Conservation (phyloP, 2,888 invertebrate species). For the Entomobrya proxima region DNA sequence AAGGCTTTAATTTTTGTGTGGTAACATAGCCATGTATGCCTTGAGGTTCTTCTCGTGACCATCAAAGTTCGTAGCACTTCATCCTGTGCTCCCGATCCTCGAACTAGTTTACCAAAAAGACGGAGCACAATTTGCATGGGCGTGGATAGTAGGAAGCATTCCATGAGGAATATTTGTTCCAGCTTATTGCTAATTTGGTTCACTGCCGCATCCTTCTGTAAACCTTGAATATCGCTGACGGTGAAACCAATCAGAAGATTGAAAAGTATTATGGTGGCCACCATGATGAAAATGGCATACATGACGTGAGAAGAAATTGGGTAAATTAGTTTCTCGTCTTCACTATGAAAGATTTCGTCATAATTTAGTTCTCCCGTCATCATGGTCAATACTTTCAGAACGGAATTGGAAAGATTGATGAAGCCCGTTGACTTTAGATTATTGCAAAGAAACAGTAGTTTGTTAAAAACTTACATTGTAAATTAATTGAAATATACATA, state of each 20-base stretch:
- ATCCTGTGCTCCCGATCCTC: background rate
- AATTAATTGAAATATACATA: background rate
- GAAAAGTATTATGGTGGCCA: conserved; percentile 72
- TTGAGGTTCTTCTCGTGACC: conserved; percentile 19
- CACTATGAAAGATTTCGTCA: conserved; percentile 64
- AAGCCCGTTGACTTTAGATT: conserved; percentile 63
- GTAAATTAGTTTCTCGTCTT: conserved; percentile 56
- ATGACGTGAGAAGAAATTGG: conserved; percentile 65
- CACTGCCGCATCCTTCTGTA: conserved; percentile 71
- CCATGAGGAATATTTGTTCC: conserved; percentile 72
- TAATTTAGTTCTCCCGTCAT: conserved; percentile 73
- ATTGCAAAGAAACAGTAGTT: background rate
- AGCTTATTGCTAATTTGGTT: conserved; percentile 71
- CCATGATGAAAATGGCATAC: conserved; percentile 67
- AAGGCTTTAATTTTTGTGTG: conserved; percentile 59
- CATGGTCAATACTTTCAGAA: conserved; percentile 72
- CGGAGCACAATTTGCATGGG: conserved; percentile 8
- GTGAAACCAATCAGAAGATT: conserved; percentile 74
- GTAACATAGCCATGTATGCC: conserved; percentile 46
- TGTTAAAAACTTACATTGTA: background rate
- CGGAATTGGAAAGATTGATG: conserved; percentile 57
- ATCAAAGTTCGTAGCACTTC: background rate
- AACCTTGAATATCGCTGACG: conserved; percentile 73
- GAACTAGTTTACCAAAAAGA: background rate
- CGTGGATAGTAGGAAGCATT: conserved; percentile 65